Conservation (phyloP, 64 coral and sea anemone genomes). For the Acropora tenuis region DNA sequence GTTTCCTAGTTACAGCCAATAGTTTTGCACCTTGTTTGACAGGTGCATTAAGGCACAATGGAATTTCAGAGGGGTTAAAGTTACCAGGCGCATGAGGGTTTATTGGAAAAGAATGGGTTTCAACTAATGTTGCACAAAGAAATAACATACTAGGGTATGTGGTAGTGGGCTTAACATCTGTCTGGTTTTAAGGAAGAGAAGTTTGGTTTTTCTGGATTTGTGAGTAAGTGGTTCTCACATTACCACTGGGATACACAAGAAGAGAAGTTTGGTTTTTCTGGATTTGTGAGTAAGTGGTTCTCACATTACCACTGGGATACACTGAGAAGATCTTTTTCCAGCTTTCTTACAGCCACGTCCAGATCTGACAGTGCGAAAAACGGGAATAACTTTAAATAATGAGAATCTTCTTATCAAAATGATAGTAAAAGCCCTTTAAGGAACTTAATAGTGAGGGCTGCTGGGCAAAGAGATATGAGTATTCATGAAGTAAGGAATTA, state of each 20-base stretch:
- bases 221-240: background rate
- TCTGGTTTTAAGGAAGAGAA: too few relatives aligned
- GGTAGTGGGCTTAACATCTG: too few relatives aligned
- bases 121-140: too few relatives aligned
- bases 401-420: background rate
- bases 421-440: slow-evolving; percentile 24
- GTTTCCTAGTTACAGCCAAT: too few relatives aligned
- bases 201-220: too few relatives aligned
- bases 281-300: background rate
- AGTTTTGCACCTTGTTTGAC: too few relatives aligned
- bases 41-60: too few relatives aligned
- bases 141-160: too few relatives aligned
- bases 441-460: slow-evolving; percentile 52
- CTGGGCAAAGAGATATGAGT: slow-evolving; percentile 53
- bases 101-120: too few relatives aligned
- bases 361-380: background rate
- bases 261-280: too few relatives aligned
- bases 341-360: background rate
- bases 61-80: too few relatives aligned
- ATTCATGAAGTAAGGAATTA: slow-evolving; percentile 35
- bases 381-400: background rate
- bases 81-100: too few relatives aligned
- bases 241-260: background rate
- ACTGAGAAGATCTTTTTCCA: background rate
- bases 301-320: background rate